A percentile compares a stretch with the other conserved stretches of the same genome.
phyloP scores from a whole-genome alignment of 2,888 invertebrate species.

The Limnephilus lunatus region DNA sequence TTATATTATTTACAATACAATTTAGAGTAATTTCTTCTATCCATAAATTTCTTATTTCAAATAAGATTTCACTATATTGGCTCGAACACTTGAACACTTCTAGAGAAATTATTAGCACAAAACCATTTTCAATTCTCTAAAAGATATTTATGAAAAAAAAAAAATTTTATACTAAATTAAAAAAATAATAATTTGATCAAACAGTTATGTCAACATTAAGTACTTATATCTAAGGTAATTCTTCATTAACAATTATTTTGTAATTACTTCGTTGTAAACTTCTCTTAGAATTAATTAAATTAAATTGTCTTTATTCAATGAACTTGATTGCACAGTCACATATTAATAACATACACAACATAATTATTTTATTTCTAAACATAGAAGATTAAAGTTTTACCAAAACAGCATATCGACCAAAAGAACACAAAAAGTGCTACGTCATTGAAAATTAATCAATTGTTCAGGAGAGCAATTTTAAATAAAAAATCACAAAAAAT shows the following conservation, averaged over 20 bases:
- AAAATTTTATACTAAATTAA: neutral
- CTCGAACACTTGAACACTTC: neutral
- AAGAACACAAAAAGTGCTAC: no score
- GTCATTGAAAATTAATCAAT: no score
- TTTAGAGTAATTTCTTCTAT: neutral
- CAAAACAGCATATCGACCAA: neutral
- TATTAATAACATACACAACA: neutral
- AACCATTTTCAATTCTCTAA: neutral
- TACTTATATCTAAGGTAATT: neutral
- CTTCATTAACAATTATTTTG: neutral
- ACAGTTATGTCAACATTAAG: neutral
- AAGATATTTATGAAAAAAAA: neutral
- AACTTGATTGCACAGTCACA: neutral
- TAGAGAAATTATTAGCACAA: neutral
- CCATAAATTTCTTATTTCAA: neutral
- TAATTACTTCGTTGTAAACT: neutral
- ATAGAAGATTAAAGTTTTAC: neutral
- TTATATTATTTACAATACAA: neutral
- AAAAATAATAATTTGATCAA: neutral
- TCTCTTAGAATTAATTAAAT: neutral
- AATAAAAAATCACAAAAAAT: no score
- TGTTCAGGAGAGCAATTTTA: no score
- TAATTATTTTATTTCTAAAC: neutral
- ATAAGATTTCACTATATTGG: neutral
- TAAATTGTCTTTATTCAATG: neutral